Evolutionary conservation across 1,140 invertebrate species (phyloP).

Genomic region (Rhopalosiphum padi): DNA sequence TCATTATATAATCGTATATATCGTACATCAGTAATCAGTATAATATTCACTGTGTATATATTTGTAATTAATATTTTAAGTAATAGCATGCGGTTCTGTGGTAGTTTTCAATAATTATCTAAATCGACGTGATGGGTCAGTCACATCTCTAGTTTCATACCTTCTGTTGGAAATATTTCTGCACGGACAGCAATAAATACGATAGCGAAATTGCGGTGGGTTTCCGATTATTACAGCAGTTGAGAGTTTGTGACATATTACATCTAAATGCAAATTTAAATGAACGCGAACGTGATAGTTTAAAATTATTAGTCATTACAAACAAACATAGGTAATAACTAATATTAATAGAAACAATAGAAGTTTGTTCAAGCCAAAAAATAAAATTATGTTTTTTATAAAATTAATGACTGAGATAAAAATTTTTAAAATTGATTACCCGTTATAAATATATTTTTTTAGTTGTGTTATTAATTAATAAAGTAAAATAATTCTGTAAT

Average conservation of each 20-base stretch:
- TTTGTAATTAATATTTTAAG: not conserved
- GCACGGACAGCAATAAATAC: not conserved
- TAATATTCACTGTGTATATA: not conserved
- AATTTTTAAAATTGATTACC: not conserved
- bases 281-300: not conserved
- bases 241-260: not conserved
- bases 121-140: slow-evolving; percentile 3
- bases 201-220: not conserved
- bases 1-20: not conserved
- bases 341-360: not conserved
- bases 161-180: not conserved
- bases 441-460: no score
- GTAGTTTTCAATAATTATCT: not conserved
- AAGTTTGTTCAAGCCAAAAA: not conserved
- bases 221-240: not conserved
- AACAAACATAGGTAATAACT: not conserved
- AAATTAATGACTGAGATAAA: not conserved
- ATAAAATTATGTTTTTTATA: not conserved
- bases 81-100: not conserved
- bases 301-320: not conserved
- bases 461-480: not conserved
- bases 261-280: not conserved
- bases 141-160: not conserved
- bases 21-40: not conserved
- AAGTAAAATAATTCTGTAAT: not conserved